A percentile compares a stretch with the other conserved stretches of the same genome.
These are phyloP conservation scores for Limnephilus marmoratus DNA, from an alignment of 2,888 invertebrate genomes.

Conservation along the genomic window DNA sequence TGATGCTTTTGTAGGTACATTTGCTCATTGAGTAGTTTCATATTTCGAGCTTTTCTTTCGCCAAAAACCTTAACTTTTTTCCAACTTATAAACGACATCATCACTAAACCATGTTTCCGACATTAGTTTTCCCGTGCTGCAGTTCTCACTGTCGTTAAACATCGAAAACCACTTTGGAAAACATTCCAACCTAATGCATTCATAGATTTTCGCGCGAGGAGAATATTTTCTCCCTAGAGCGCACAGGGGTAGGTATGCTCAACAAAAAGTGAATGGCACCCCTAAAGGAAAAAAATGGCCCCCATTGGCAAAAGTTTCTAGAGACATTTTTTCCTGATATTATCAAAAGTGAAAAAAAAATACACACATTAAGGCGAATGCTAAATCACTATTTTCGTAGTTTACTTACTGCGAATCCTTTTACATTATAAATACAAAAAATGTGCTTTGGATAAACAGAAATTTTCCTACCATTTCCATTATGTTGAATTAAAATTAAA, in stretches of 20 bases:
- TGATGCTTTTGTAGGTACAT: too few relatives aligned
- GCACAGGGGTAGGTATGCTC: neutral
- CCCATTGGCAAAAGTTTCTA: neutral
- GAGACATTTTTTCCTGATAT: neutral
- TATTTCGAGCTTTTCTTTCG: neutral
- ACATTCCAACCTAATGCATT: conserved; percentile 30
- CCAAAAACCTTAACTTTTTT: neutral
- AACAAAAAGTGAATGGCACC: neutral
- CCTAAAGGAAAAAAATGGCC: neutral
- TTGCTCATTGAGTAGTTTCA: neutral
- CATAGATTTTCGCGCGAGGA: conserved; percentile 19
- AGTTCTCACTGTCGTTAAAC: neutral
- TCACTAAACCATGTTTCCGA: neutral
- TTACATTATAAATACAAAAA: too few relatives aligned
- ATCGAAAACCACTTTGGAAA: conserved; percentile 38
- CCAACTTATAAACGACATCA: neutral
- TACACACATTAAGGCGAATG: too few relatives aligned
- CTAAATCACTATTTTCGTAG: too few relatives aligned
- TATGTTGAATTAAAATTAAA: too few relatives aligned
- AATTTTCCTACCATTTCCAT: too few relatives aligned
- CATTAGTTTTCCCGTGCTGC: conserved; percentile 7
- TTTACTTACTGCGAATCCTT: too few relatives aligned
- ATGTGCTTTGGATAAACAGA: too few relatives aligned
- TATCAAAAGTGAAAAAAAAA: too few relatives aligned
- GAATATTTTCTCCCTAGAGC: neutral